These are phyloP conservation scores for Urocolius indicus DNA, from an alignment of 2,113 vertebrate genomes.

Conservation along the genomic window DNA sequence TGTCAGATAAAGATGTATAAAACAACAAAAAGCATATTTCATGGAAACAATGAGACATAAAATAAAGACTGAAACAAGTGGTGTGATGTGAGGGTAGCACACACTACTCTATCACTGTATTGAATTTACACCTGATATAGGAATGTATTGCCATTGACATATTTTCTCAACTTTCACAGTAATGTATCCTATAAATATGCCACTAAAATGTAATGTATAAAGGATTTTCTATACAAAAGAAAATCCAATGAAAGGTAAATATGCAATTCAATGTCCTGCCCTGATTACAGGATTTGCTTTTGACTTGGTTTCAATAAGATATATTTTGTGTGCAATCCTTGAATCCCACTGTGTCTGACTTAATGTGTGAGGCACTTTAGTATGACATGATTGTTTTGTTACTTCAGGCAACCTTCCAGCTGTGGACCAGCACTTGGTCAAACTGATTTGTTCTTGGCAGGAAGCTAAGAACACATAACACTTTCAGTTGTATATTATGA, in stretches of 20 bases:
- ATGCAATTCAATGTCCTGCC: background rate
- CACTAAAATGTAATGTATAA: background rate
- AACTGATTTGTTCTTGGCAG: slow-evolving; percentile 20
- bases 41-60: background rate
- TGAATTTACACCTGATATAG: background rate
- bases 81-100: background rate
- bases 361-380: background rate
- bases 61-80: background rate
- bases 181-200: background rate
- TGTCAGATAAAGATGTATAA: background rate
- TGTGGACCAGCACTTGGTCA: slow-evolving; percentile 27
- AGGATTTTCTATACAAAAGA: background rate
- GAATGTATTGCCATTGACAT: background rate
- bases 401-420: slow-evolving; percentile 30
- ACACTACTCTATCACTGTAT: background rate
- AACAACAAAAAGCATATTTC: background rate
- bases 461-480: background rate
- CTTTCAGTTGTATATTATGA: background rate
- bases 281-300: background rate
- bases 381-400: background rate
- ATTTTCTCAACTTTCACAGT: background rate
- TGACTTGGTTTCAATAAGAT: background rate
- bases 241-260: background rate
- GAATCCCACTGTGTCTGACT: background rate
- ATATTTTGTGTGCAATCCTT: background rate